Evolutionary conservation across 2,113 vertebrate genomes (phyloP), one percentile per base, ranked within the genome.

Genomic region (Tonatia bakeri): DNA sequence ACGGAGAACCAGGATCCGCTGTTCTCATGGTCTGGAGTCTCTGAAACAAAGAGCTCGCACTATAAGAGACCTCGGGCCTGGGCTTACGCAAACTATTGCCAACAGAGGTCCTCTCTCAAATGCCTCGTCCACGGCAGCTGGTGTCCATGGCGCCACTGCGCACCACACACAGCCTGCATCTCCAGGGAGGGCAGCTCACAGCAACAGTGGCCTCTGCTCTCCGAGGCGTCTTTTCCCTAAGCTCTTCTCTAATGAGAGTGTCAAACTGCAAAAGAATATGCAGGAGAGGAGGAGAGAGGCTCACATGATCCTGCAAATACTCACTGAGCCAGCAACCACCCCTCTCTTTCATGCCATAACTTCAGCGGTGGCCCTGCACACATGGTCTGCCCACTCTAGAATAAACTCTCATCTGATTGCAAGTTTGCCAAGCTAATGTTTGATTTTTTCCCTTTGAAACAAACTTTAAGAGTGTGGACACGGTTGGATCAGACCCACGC

Each of bases 171-270:
- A 90, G 1, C 61, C 50, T 33, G 4, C 20, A 11, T 86, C 91
- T 94, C 95, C 67, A 85, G 50, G 79, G 93, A 96, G 54, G n/a
- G 45, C 3, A 33, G 79, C 33, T 96, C 36, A 26, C 67, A 24
- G 47, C 26, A 85, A 72, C 1, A 50, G 47, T 5, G 81, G 59
- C 81, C 56, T 82, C 91, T 93, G 15, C 79, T 89, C 94, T 47
- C 88, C 65, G 24, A 9, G 61, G 85, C 38, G 11, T 50, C 84
- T 95, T 80, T 84, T 61, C 97, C 82, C 90, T 31, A 31, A 82
- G 91, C 90, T 56, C 65, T 84, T 81, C 94, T 73, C 76, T 92
- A 96, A 95, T 40, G 65, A 94, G 24, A n/a, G 33, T 38, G 61
- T 84, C 56, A 79, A 86, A 80, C 17, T 17, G 54, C 84, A 94